Evolutionary conservation across 1,140 invertebrate species (phyloP).

Genomic region (Lepidurus arcticus): DNA sequence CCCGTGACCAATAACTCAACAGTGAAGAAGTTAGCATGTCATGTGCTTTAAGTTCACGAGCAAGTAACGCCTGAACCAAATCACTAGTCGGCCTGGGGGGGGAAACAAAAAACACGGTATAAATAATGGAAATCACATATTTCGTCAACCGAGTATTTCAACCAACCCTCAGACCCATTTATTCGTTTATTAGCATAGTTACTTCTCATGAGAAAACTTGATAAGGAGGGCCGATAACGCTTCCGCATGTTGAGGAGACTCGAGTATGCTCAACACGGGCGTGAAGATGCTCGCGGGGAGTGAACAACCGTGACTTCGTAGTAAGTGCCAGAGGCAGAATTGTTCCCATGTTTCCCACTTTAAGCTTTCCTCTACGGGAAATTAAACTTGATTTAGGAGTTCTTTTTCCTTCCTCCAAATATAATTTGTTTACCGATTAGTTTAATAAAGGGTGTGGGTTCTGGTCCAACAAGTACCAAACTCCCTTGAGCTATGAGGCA

Average conservation of each 20-base stretch:
- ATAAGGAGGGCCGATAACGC: constrained; percentile 84
- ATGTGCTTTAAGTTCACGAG: constrained; percentile 62
- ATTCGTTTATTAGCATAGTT: constrained; percentile 40
- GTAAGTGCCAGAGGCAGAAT: constrained; percentile 90
- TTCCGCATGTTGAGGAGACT: constrained; percentile 81
- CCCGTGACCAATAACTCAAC: constrained; percentile 33
- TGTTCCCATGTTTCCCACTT: constrained; percentile 96
- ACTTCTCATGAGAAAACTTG: constrained; percentile 85
- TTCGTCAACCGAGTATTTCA: not conserved
- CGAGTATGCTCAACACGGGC: constrained; percentile 80
- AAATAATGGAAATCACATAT: not conserved
- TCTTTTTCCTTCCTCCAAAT: not conserved
- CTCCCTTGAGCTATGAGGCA: constrained; percentile 86
- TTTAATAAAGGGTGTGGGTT: constrained; percentile 47
- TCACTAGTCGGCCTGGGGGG: constrained; percentile 69
- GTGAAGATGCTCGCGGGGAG: constrained; percentile 68
- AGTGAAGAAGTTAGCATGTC: constrained; percentile 30
- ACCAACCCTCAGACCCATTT: not conserved
- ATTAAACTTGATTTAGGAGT: not conserved
- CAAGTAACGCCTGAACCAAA: constrained; percentile 73
- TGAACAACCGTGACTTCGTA: constrained; percentile 85
- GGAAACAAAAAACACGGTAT: constrained; percentile 31
- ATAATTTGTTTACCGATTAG: constrained; percentile 47
- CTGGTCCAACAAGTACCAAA: constrained; percentile 49
- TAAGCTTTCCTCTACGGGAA: constrained; percentile 65